phyloP scores from a whole-genome alignment of 1,140 invertebrate species.

The Drosophila lini region DNA sequence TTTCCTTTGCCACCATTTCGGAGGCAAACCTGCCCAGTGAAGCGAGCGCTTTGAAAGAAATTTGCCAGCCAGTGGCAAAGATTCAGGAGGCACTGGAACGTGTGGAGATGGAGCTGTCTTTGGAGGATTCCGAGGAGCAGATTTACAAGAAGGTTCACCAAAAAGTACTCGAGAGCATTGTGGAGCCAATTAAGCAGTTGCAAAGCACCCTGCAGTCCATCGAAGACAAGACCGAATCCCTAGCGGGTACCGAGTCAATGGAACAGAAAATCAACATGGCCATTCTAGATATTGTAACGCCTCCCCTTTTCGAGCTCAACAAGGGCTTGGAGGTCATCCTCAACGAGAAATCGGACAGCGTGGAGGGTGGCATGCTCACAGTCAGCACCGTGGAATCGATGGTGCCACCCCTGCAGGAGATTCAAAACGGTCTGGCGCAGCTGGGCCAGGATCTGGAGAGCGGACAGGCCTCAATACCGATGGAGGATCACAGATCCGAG shows the following conservation, averaged over 20 bases:
- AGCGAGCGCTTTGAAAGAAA: slow-evolving; percentile 76
- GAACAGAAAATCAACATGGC: slow-evolving; percentile 85
- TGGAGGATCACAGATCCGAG: slow-evolving; percentile 37
- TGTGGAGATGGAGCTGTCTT: slow-evolving; percentile 84
- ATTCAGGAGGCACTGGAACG: slow-evolving; percentile 84
- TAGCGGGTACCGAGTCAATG: slow-evolving; percentile 84
- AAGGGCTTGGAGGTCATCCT: slow-evolving; percentile 85
- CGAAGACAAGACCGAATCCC: slow-evolving; percentile 84
- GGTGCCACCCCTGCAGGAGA: slow-evolving; percentile 85
- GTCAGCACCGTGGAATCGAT: slow-evolving; percentile 85
- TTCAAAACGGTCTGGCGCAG: slow-evolving; percentile 84
- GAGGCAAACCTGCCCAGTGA: slow-evolving; percentile 85
- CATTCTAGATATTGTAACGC: slow-evolving; percentile 85
- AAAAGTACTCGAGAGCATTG: slow-evolving; percentile 85
- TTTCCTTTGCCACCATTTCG: slow-evolving; percentile 85
- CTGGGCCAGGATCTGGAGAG: slow-evolving; percentile 79
- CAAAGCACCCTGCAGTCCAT: slow-evolving; percentile 84
- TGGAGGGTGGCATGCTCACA: slow-evolving; percentile 77
- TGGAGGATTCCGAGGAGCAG: slow-evolving; percentile 81
- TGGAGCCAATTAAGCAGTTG: slow-evolving; percentile 84
- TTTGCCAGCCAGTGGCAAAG: slow-evolving; percentile 82
- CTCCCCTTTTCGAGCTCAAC: slow-evolving; percentile 85
- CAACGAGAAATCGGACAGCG: slow-evolving; percentile 59
- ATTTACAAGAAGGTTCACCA: slow-evolving; percentile 82
- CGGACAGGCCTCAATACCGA: slow-evolving; percentile 42